Percentiles rank a stretch among this genome's conserved stretches.
Conservation (phyloP, 2,797 vertebrate species). For the Discoglossus pictus region DNA sequence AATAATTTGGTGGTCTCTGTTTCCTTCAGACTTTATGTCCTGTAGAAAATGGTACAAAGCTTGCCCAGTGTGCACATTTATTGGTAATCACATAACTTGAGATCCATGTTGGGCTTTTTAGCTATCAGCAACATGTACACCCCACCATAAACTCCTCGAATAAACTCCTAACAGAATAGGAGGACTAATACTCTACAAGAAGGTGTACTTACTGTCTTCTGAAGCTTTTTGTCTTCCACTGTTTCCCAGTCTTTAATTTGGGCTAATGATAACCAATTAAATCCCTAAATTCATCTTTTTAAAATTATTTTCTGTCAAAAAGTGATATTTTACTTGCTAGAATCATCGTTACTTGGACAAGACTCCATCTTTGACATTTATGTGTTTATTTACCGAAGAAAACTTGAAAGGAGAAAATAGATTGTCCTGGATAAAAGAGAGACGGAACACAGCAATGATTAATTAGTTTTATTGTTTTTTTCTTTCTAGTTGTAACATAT, state of each 20-base stretch:
- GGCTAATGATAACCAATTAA: conserved; percentile 11
- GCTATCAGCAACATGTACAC: neutral
- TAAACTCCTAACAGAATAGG: neutral
- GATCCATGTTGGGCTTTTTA: neutral
- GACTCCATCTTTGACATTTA: too few relatives aligned
- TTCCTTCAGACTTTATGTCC: neutral
- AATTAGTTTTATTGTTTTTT: too few relatives aligned
- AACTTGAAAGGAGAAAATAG: too few relatives aligned
- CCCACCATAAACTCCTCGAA: neutral
- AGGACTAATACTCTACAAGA: too few relatives aligned
- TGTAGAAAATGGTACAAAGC: neutral
- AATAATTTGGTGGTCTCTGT: neutral
- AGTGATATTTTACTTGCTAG: conserved; percentile 20
- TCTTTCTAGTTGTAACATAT: too few relatives aligned
- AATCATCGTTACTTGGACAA: too few relatives aligned
- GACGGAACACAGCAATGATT: too few relatives aligned
- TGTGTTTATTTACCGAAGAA: too few relatives aligned
- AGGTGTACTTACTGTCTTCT: neutral
- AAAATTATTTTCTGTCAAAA: conserved; percentile 20
- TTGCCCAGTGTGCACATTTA: neutral
- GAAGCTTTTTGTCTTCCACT: neutral
- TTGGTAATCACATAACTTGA: neutral
- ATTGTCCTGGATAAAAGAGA: too few relatives aligned
- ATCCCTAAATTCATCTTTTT: conserved; percentile 22
- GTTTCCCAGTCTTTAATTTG: conserved; percentile 11